Conservation (phyloP, 2,797 vertebrate species). For the Acipenser transmontanus region DNA sequence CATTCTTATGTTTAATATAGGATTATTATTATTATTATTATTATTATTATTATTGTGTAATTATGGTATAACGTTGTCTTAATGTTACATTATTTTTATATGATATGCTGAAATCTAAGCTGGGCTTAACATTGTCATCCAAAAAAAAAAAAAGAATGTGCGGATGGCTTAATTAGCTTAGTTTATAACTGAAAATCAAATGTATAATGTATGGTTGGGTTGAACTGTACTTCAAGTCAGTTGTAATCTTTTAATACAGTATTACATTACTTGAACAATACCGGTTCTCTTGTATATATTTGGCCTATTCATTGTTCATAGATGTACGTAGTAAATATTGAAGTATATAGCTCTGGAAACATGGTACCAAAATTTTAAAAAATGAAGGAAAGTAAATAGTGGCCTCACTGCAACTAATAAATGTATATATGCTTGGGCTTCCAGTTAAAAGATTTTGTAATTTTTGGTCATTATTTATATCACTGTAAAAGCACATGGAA, state of each 20-base stretch:
- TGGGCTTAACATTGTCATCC: conserved; percentile 65
- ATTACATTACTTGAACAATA: conserved; percentile 89
- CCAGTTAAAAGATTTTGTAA: conserved; percentile 98
- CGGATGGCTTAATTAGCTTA: conserved; percentile 64
- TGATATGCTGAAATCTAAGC: conserved; percentile 66
- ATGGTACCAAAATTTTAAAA: conserved; percentile 72
- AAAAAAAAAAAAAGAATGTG: conserved; percentile 56
- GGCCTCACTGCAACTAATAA: conserved; percentile 81
- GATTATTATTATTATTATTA: conserved; percentile 83
- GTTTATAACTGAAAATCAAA: conserved; percentile 68
- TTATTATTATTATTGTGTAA: conserved; percentile 73
- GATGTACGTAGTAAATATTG: conserved; percentile 79
- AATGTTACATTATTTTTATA: conserved; percentile 96
- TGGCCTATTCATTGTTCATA: conserved; percentile 97
- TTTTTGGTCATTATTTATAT: conserved; percentile 98
- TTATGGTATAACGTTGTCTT: conserved; percentile 84
- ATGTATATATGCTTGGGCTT: conserved; percentile 98
- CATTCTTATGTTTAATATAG: conserved; percentile 96
- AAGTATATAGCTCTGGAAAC: conserved; percentile 71
- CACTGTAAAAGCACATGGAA: conserved; percentile 95
- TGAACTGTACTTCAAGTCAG: conserved; percentile 77
- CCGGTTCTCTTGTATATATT: conserved; percentile 84
- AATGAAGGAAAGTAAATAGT: conserved; percentile 69
- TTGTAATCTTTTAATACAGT: conserved; percentile 88
- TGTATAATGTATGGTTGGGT: conserved; percentile 76